Evolutionary conservation across 1,140 invertebrate genomes (phyloP).

Genomic region (Panonychus citri): DNA sequence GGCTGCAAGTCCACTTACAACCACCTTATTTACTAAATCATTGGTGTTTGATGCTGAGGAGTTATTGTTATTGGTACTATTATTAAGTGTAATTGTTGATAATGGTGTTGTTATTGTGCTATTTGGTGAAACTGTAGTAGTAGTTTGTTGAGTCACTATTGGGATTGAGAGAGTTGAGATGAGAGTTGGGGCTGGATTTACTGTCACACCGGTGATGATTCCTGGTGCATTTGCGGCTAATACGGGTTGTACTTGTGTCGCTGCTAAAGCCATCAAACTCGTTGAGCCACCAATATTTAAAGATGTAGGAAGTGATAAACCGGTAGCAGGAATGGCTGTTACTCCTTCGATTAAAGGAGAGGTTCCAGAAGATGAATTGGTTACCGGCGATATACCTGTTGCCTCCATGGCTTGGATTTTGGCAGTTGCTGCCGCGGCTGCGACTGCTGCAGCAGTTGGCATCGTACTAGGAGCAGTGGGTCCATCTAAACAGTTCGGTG

Average conservation of each 20-base stretch:
- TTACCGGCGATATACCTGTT: slow-evolving; percentile 34
- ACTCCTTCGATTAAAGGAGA: slow-evolving; percentile 7
- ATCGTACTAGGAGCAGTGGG: slow-evolving; percentile 27
- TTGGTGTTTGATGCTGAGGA: no score
- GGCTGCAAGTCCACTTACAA: neutral
- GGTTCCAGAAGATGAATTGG: slow-evolving; percentile 19
- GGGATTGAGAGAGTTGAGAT: slow-evolving; percentile 13
- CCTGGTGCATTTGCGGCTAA: slow-evolving; percentile 17
- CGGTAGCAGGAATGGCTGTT: slow-evolving; percentile 27
- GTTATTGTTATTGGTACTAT: no score
- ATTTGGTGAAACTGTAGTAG: neutral
- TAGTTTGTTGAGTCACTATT: neutral
- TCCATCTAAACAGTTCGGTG: slow-evolving; percentile 46
- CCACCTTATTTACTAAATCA: neutral
- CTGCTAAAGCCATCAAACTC: slow-evolving; percentile 7
- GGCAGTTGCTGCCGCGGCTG: slow-evolving; percentile 88
- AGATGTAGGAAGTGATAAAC: slow-evolving; percentile 35
- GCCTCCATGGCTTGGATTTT: slow-evolving; percentile 96
- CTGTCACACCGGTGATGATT: slow-evolving; percentile 15
- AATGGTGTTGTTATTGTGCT: no score
- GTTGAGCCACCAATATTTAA: slow-evolving; percentile 15
- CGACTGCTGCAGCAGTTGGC: slow-evolving; percentile 74
- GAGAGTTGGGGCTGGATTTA: slow-evolving; percentile 30
- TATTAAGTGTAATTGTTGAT: no score
- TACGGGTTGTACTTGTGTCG: slow-evolving; percentile 16